phyloP scores from a whole-genome alignment of 1,140 invertebrate genomes.

The Heterodera schachtii region DNA sequence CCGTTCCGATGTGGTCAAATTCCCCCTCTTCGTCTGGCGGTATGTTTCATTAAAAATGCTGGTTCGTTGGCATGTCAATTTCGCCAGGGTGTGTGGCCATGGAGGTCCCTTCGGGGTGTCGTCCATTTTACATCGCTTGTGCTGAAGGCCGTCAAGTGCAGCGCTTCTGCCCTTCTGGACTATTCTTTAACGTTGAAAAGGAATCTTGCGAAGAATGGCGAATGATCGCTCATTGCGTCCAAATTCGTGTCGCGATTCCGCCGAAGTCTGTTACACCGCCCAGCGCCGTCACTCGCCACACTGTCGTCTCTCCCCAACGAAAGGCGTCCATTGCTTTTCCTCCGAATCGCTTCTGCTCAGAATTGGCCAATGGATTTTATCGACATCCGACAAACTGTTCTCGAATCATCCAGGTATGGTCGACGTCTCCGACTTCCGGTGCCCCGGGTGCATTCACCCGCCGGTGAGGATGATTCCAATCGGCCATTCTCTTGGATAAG shows the following conservation, averaged over 20 bases:
- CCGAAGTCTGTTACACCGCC: not conserved
- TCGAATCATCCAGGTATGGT: constrained; percentile 18
- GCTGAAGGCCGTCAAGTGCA: not conserved
- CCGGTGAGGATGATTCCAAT: too few species aligned
- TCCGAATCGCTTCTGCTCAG: constrained; percentile 12
- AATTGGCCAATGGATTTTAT: constrained; percentile 24
- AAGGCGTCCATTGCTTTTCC: not conserved
- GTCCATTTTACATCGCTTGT: constrained; percentile 11
- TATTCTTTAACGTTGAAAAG: constrained; percentile 5
- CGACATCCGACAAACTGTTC: constrained; percentile 7
- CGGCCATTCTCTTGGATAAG: too few species aligned
- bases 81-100: too few species aligned
- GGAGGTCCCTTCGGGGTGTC: not conserved
- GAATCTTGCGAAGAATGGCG: not conserved
- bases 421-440: not conserved
- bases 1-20: too few species aligned
- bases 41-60: not conserved
- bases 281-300: not conserved
- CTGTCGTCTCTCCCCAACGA: not conserved
- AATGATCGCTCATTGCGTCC: not conserved
- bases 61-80: too few species aligned
- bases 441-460: too few species aligned
- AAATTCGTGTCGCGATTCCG: not conserved
- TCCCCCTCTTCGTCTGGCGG: too few species aligned
- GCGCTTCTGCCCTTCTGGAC: constrained; percentile 3